A percentile compares a stretch with the other conserved stretches of the same genome.
These are phyloP conservation scores for Capromys pilorides DNA, from an alignment of 2,797 vertebrate genomes.

Conservation along the genomic window DNA sequence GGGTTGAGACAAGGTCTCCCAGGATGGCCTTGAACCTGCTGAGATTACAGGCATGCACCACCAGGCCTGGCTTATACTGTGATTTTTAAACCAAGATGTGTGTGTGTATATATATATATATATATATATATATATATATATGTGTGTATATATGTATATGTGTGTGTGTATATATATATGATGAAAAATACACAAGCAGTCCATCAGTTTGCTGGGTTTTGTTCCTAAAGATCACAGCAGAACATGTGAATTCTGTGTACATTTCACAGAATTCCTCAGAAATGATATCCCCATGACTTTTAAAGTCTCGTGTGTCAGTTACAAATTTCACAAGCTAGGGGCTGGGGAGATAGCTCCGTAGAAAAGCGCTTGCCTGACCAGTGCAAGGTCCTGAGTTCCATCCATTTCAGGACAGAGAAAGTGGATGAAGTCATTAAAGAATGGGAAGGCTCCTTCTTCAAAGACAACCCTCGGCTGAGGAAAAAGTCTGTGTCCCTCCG, in stretches of 20 bases:
- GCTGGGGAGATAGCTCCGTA: no score
- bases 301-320: not conserved
- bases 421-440: constrained; percentile 97
- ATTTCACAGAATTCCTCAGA: constrained; percentile 29
- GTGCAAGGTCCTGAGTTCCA: no score
- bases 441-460: constrained; percentile 99
- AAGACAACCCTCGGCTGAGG: constrained; percentile 95
- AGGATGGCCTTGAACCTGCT: no score
- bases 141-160: not conserved
- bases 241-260: not conserved
- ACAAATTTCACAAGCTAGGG: not conserved
- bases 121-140: not conserved
- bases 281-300: not conserved
- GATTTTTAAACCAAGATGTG: constrained; percentile 37
- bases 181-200: not conserved
- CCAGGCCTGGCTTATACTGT: not conserved
- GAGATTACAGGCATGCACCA: no score
- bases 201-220: constrained; percentile 41
- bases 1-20: no score
- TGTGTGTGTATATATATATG: not conserved
- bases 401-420: constrained; percentile 93
- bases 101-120: not conserved
- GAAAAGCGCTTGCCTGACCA: no score
- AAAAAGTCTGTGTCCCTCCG: constrained; percentile 98
- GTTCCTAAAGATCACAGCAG: constrained; percentile 12